A percentile compares a stretch with the other conserved stretches of the same genome.
Conservation (phyloP, 2,888 invertebrate genomes). For the Dolichopus griseipennis region DNA sequence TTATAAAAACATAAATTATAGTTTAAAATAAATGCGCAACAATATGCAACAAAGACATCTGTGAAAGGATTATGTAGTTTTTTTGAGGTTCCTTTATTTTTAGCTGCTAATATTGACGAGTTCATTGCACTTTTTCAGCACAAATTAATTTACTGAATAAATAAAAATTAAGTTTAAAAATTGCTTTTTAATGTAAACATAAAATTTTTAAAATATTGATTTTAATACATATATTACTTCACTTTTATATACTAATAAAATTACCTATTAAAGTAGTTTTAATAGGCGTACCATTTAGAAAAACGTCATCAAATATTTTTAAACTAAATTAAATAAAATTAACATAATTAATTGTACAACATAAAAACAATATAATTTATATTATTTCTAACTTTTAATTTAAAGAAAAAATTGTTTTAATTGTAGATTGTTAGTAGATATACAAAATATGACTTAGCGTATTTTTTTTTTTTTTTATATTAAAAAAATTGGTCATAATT, state of each 20-base stretch:
- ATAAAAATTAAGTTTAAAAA: too few relatives aligned
- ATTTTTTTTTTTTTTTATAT: background rate
- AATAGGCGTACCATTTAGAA: background rate
- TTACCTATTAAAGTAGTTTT: background rate
- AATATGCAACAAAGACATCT: background rate
- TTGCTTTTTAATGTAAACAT: background rate
- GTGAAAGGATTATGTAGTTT: background rate
- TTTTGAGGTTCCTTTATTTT: background rate
- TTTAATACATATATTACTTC: background rate
- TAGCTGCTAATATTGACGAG: background rate
- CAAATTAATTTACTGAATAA: background rate
- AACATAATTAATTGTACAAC: too few relatives aligned
- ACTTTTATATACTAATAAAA: background rate
- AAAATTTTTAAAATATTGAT: background rate
- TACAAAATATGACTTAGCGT: constrained; percentile 6
- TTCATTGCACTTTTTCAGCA: background rate
- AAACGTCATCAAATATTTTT: background rate
- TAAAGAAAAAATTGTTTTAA: too few relatives aligned
- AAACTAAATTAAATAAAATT: background rate
- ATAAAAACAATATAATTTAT: too few relatives aligned
- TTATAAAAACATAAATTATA: too few relatives aligned
- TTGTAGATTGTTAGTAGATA: background rate
- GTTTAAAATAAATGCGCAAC: background rate
- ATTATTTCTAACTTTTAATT: too few relatives aligned
- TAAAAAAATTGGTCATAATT: background rate